Conservation (phyloP, 2,888 invertebrate genomes). For the Nowickia ferox region DNA sequence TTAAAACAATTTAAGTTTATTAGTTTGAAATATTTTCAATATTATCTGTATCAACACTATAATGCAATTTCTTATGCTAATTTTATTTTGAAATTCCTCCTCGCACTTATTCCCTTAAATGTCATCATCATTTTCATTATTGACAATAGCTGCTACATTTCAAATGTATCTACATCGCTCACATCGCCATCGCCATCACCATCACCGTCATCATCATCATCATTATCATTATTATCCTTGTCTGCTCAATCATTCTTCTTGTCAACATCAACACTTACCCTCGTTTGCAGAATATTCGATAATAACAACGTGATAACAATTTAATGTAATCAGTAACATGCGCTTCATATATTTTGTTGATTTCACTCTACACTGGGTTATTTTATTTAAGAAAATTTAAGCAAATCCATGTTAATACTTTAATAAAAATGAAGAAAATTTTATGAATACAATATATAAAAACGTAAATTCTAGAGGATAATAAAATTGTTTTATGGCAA, state of each 20-base stretch:
- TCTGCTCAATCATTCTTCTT: slow-evolving; percentile 37
- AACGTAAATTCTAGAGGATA: too few species aligned
- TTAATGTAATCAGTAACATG: slow-evolving; percentile 54
- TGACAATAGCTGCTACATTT: not conserved
- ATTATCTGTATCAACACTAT: slow-evolving; percentile 40
- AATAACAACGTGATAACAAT: slow-evolving; percentile 53
- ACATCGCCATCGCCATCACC: slow-evolving; percentile 2
- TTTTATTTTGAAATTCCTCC: slow-evolving; percentile 54
- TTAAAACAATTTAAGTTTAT: slow-evolving; percentile 29
- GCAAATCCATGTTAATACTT: not conserved
- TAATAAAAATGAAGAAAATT: not conserved
- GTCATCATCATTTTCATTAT: slow-evolving; percentile 12
- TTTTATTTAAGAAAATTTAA: not conserved
- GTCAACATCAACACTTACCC: slow-evolving; percentile 22
- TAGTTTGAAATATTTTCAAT: slow-evolving; percentile 23
- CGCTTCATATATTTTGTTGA: slow-evolving; percentile 19
- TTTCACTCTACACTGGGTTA: slow-evolving; percentile 3
- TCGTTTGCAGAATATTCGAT: slow-evolving; percentile 38
- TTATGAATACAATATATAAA: too few species aligned
- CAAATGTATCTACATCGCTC: slow-evolving; percentile 4
- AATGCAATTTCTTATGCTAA: slow-evolving; percentile 65
- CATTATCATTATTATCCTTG: slow-evolving; percentile 24
- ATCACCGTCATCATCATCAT: not conserved
- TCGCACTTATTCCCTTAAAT: slow-evolving; percentile 7
- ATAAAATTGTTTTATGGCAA: not conserved